A percentile compares a stretch with the other conserved stretches of the same genome.
Conservation (phyloP, 2,797 vertebrate species). For the Acanthopagrus latus region DNA sequence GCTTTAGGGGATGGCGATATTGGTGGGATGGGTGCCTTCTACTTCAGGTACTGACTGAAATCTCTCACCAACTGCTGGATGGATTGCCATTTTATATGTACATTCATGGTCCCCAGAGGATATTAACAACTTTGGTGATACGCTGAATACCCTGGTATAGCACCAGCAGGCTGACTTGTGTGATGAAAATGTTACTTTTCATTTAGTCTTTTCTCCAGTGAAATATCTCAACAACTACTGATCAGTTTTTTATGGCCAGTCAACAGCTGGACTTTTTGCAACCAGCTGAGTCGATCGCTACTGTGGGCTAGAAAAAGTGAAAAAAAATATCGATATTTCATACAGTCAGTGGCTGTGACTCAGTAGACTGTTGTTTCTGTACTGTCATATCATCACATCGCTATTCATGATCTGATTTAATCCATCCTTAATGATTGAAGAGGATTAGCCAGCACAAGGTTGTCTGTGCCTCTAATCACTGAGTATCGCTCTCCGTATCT, state of each 20-base stretch:
- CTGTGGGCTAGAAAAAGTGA: too few species aligned
- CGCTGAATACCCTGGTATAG: too few species aligned
- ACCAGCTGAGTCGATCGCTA: too few species aligned
- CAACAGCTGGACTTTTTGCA: too few species aligned
- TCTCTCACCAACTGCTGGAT: neutral
- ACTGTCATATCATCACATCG: constrained; percentile 3
- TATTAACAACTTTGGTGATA: too few species aligned
- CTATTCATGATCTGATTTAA: constrained; percentile 1
- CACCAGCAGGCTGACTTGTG: too few species aligned
- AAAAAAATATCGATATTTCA: too few species aligned
- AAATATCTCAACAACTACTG: neutral
- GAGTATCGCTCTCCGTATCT: constrained; percentile 16
- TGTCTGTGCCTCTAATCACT: constrained; percentile 21
- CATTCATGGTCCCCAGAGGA: neutral
- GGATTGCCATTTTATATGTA: neutral
- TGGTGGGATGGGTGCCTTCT: too few species aligned
- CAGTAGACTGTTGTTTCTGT: neutral
- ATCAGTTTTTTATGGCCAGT: too few species aligned
- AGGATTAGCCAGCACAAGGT: constrained; percentile 8
- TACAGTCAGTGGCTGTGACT: neutral
- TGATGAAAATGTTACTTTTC: too few species aligned
- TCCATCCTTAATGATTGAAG: constrained; percentile 14
- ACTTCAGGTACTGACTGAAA: neutral
- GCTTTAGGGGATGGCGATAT: neutral
- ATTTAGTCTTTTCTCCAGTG: neutral